Evolutionary conservation across 2,797 vertebrate species (phyloP).

Genomic region (Apogon hyalosoma): DNA sequence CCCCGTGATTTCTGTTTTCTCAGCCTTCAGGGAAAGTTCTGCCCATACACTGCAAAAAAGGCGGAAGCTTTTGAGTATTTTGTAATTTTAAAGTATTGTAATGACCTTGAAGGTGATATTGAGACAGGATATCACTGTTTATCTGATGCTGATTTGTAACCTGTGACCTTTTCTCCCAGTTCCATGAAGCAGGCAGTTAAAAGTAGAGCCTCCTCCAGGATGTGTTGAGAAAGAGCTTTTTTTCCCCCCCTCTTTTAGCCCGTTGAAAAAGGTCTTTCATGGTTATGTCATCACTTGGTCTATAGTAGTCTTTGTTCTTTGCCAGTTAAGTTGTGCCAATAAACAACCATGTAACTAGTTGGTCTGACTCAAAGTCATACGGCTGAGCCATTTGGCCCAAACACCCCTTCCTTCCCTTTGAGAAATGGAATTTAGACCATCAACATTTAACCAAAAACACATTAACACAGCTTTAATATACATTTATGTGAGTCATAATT

Average conservation of each 20-base stretch:
- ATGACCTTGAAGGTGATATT: slow-evolving; percentile 24
- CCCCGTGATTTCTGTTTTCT: background rate
- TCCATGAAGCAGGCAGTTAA: slow-evolving; percentile 55
- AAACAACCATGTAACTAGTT: slow-evolving; percentile 43
- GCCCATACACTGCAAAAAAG: background rate
- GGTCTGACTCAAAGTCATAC: slow-evolving; percentile 11
- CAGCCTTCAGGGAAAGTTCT: background rate
- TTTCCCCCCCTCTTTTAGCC: slow-evolving; percentile 27
- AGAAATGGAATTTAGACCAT: slow-evolving; percentile 3
- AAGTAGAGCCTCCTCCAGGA: slow-evolving; percentile 31
- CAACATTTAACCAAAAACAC: slow-evolving; percentile 15
- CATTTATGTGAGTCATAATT: slow-evolving; percentile 11
- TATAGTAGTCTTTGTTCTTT: slow-evolving; percentile 29
- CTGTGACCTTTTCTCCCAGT: slow-evolving; percentile 33
- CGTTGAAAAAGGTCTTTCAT: slow-evolving; percentile 30
- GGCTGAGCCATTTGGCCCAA: background rate
- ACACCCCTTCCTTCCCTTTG: slow-evolving; percentile 4
- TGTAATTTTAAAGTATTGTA: slow-evolving; percentile 6
- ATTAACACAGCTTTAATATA: slow-evolving; percentile 20
- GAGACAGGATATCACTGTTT: slow-evolving; percentile 32
- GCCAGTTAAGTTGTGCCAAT: slow-evolving; percentile 39
- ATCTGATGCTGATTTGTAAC: slow-evolving; percentile 30
- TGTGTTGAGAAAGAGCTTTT: slow-evolving; percentile 42
- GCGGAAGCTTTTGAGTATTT: background rate
- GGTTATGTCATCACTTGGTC: slow-evolving; percentile 22